These are phyloP conservation scores for Penaeus indicus DNA, from an alignment of 1,140 invertebrate genomes.

Conservation along the genomic window DNA sequence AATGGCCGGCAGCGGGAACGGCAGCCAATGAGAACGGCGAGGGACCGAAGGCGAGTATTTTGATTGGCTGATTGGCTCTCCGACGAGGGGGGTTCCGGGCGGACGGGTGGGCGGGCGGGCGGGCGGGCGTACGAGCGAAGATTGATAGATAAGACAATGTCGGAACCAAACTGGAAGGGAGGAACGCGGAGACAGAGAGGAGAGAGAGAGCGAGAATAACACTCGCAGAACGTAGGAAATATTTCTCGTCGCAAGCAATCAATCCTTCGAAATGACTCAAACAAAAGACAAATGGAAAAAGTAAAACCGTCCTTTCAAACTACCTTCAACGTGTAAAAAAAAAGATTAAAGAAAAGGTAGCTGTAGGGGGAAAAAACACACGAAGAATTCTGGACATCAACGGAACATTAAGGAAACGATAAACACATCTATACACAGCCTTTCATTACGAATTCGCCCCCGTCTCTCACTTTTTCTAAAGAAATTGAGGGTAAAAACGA, in stretches of 20 bases:
- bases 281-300: not conserved
- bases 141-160: not conserved
- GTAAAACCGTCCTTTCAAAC: not conserved
- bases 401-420: constrained; percentile 23
- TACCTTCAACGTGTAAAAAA: not conserved
- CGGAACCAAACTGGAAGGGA: no score
- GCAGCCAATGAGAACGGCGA: constrained; percentile 37
- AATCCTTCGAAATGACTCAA: not conserved
- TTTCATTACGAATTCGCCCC: constrained; percentile 63
- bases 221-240: no score
- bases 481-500: constrained; percentile 64
- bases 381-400: constrained; percentile 38
- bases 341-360: not conserved
- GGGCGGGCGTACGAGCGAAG: not conserved
- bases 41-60: constrained; percentile 17
- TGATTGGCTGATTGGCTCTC: constrained; percentile 42
- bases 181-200: no score
- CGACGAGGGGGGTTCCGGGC: no score
- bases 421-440: constrained; percentile 44
- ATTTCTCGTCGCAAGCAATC: no score
- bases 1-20: constrained; percentile 29
- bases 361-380: not conserved
- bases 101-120: not conserved
- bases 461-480: constrained; percentile 62
- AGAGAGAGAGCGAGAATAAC: no score